Percentiles rank a stretch among this genome's conserved stretches.
Conservation (phyloP, 1,140 invertebrate genomes). For the Meloidogyne floridensis region DNA sequence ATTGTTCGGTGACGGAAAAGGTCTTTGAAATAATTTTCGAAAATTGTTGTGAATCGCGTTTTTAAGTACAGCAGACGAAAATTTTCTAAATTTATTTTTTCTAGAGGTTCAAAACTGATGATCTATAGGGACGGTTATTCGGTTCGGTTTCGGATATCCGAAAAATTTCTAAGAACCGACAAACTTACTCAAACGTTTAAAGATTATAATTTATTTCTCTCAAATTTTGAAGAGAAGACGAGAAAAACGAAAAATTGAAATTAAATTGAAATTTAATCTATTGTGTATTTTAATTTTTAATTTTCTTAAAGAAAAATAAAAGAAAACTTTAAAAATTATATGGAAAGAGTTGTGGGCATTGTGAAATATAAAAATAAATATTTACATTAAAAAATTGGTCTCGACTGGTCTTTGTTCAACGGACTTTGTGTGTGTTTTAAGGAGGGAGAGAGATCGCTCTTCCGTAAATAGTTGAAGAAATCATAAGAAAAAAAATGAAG, state of each 20-base stretch:
- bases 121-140: too few relatives aligned
- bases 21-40: too few relatives aligned
- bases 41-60: too few relatives aligned
- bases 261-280: background rate
- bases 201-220: too few relatives aligned
- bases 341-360: background rate
- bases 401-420: slow-evolving; percentile 6
- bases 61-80: too few relatives aligned
- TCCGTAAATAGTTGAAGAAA: background rate
- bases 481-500: background rate
- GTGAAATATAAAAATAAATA: slow-evolving; percentile 8
- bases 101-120: too few relatives aligned
- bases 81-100: too few relatives aligned
- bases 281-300: background rate
- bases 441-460: background rate
- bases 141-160: too few relatives aligned
- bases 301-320: background rate
- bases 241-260: background rate
- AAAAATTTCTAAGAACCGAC: too few relatives aligned
- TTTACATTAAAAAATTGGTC: background rate
- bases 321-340: background rate
- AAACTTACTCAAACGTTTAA: too few relatives aligned
- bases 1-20: too few relatives aligned
- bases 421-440: background rate
- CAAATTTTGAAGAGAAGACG: too few relatives aligned